Evolutionary conservation across 2,113 vertebrate species (phyloP).

Genomic region (Marmota flaviventris): DNA sequence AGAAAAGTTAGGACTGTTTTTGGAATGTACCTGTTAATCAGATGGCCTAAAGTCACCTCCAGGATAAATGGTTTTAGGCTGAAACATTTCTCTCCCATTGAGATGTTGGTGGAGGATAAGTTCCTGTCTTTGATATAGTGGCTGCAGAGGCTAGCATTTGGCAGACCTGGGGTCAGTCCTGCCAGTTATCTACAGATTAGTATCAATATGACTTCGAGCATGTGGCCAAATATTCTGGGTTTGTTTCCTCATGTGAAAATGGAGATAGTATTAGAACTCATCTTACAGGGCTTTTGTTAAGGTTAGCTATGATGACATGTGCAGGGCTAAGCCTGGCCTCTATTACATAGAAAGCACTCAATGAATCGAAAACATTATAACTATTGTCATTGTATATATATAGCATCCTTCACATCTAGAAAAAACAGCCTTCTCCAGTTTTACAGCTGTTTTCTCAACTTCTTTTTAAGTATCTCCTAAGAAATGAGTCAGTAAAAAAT

Average conservation of each 20-base stretch:
- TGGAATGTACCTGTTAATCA: not conserved
- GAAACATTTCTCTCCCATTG: not conserved
- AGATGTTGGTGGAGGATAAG: not conserved
- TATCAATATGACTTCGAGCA: not conserved
- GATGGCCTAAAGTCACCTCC: not conserved
- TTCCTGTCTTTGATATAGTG: not conserved
- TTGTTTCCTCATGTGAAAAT: not conserved
- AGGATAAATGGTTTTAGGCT: not conserved
- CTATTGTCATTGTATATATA: not conserved
- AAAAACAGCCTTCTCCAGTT: not conserved
- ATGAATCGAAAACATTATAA: not conserved
- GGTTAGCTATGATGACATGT: not conserved
- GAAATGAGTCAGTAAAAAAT: constrained; percentile 25
- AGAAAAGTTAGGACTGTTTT: not conserved
- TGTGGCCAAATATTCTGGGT: not conserved
- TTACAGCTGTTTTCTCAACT: constrained; percentile 40
- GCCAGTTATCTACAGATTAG: not conserved
- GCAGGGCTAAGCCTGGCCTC: not conserved
- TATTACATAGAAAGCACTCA: not conserved
- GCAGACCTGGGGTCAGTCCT: not conserved
- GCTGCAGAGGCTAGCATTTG: not conserved
- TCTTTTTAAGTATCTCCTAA: constrained; percentile 31
- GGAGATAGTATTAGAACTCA: not conserved
- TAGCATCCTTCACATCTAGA: not conserved
- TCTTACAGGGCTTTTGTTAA: not conserved